Conservation (phyloP, 2,797 vertebrate genomes). For the Hydrophis major region DNA sequence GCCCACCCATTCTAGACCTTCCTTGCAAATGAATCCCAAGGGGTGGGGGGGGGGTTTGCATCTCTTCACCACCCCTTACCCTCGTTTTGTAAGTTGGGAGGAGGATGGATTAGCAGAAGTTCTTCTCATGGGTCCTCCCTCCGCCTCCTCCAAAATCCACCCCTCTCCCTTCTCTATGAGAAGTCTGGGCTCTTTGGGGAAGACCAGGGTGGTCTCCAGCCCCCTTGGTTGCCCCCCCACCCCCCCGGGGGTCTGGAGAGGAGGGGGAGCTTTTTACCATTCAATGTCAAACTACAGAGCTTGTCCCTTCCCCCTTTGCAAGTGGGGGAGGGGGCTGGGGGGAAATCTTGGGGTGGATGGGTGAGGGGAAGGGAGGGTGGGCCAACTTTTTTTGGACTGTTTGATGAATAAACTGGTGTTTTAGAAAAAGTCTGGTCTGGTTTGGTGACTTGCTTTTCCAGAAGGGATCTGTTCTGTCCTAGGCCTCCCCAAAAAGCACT, state of each 20-base stretch:
- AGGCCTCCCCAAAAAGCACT: no score
- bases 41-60: not conserved
- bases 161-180: conserved; percentile 20
- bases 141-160: not conserved
- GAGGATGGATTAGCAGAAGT: not conserved
- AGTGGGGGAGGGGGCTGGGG: fast-evolving
- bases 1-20: not conserved
- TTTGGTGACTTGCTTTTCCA: not conserved
- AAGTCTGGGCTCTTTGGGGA: not conserved
- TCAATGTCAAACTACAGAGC: not conserved
- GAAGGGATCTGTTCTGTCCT: not conserved
- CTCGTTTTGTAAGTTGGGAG: not conserved
- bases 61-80: not conserved
- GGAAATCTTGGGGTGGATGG: not conserved
- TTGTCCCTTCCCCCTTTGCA: not conserved
- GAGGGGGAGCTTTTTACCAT: not conserved
- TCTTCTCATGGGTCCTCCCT: not conserved
- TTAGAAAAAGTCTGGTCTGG: conserved; percentile 45
- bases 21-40: not conserved
- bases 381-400: conserved; percentile 63
- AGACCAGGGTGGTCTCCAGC: not conserved
- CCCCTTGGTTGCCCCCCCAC: no score
- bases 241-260: not conserved
- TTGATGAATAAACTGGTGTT: conserved; percentile 74
- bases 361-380: not conserved